phyloP scores from a whole-genome alignment of 2,797 vertebrate species.

The Pangasius mekongensis region DNA sequence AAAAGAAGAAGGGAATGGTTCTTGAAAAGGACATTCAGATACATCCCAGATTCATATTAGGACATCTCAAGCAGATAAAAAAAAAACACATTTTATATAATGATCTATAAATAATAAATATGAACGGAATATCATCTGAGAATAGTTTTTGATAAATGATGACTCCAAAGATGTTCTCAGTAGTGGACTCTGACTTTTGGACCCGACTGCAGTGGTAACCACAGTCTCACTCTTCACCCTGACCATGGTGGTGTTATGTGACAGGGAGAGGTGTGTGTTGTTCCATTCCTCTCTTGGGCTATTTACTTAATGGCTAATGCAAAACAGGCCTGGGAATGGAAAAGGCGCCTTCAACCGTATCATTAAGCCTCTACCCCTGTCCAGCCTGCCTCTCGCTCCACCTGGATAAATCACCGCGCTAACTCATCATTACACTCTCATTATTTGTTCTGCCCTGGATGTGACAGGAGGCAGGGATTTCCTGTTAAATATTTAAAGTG shows the following conservation, averaged over 20 bases:
- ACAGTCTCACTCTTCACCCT: conserved; percentile 41
- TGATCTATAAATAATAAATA: conserved; percentile 5
- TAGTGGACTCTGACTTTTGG: background rate
- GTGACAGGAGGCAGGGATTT: conserved; percentile 55
- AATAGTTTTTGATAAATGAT: conserved; percentile 6
- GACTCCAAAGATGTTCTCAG: background rate
- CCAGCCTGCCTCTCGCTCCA: conserved; percentile 32
- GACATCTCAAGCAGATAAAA: background rate
- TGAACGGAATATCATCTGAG: background rate
- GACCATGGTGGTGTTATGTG: conserved; percentile 57
- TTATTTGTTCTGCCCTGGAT: conserved; percentile 67
- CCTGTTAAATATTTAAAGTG: conserved; percentile 68
- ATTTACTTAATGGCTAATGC: conserved; percentile 78
- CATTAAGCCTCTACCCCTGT: conserved; percentile 60
- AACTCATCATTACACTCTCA: conserved; percentile 65
- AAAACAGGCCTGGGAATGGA: conserved; percentile 66
- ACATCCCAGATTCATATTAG: background rate
- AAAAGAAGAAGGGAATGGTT: too few species aligned
- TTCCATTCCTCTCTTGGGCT: conserved; percentile 67
- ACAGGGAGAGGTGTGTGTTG: conserved; percentile 43
- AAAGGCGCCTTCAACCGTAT: conserved; percentile 68
- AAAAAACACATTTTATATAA: background rate
- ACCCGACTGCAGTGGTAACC: background rate
- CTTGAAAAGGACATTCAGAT: background rate
- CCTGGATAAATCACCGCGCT: conserved; percentile 66